phyloP scores from a whole-genome alignment of 2,113 vertebrate genomes.

The Carettochelys insculpta region DNA sequence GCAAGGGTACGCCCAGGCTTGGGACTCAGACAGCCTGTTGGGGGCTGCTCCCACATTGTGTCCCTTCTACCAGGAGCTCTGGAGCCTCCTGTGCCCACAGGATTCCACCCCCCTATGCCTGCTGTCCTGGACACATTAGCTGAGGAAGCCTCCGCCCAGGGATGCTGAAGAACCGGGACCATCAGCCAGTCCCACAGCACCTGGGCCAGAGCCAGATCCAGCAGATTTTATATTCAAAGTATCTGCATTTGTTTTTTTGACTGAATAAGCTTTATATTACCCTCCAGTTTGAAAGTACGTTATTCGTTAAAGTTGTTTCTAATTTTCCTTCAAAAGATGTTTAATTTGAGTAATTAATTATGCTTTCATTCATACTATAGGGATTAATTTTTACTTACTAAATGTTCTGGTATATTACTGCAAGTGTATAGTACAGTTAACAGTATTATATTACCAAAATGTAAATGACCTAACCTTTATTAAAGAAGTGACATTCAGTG shows the following conservation, averaged over 20 bases:
- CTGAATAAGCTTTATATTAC: background rate
- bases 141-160: too few relatives aligned
- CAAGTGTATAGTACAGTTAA: background rate
- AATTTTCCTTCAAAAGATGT: background rate
- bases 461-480: background rate
- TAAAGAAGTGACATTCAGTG: background rate
- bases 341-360: background rate
- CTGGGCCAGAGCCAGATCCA: too few relatives aligned
- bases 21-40: too few relatives aligned
- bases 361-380: background rate
- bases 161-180: too few relatives aligned
- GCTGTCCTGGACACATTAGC: too few relatives aligned
- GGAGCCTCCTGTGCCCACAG: too few relatives aligned
- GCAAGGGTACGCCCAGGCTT: too few relatives aligned
- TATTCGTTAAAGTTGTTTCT: background rate
- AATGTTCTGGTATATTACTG: background rate
- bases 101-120: too few relatives aligned
- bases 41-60: too few relatives aligned
- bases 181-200: too few relatives aligned
- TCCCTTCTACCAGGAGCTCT: too few relatives aligned
- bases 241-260: background rate
- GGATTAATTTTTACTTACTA: background rate
- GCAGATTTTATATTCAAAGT: background rate
- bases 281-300: too few relatives aligned
- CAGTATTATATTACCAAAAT: background rate